Base-by-base conservation (phyloP, 2,888 invertebrate species). In the Apodemia zela region DNA sequence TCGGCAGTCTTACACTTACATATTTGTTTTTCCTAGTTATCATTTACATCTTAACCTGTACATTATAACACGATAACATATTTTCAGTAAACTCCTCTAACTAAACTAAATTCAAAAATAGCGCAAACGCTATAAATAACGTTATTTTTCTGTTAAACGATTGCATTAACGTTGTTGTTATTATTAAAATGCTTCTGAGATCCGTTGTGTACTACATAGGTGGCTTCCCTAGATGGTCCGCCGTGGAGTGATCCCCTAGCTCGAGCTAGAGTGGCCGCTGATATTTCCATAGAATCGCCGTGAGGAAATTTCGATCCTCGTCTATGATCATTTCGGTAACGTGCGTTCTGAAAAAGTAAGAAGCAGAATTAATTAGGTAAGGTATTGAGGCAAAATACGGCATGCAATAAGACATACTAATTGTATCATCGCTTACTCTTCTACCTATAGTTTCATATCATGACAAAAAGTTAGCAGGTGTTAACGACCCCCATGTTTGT, bases 241-340 rank as follows among this genome's bases (percentile, higher is more conserved):
- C 78, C 80, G 64, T 76, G 76, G 15, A 87, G 62, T 0, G 89
- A 89, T 68, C 72, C 80, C 13, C 88, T 73, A 2, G 87, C 90
- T 17, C 89, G 73, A 13, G 86, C 88, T 13, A 91, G 76, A 0
- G 89, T 85, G 0, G 91, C 85, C 3, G 91, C 91, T 0, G 91
- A 91, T 67, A 91, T 91, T 67, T 91, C 91, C 88, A 89, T 88
- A 21, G 91, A 91, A 66, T 91, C 91, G 0, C 90, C 91, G 75
- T 85, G 89, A 0, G 91, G 87, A 0, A 90, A 76, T 15, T 85
- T 79, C 2, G 91, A 91, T 17, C 89, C 89, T 21, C 88, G 80
- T 58, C 90, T 74, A 65, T 73, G 74, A 65, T 84, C 83, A 66
- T 77, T 76, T 65, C 85, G 79, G 71, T 79, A 81, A 47, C 89